A percentile compares a stretch with the other conserved stretches of the same genome.
These are phyloP conservation scores for Ectropis crepuscularia DNA, from an alignment of 2,888 invertebrate species.

Conservation along the genomic window DNA sequence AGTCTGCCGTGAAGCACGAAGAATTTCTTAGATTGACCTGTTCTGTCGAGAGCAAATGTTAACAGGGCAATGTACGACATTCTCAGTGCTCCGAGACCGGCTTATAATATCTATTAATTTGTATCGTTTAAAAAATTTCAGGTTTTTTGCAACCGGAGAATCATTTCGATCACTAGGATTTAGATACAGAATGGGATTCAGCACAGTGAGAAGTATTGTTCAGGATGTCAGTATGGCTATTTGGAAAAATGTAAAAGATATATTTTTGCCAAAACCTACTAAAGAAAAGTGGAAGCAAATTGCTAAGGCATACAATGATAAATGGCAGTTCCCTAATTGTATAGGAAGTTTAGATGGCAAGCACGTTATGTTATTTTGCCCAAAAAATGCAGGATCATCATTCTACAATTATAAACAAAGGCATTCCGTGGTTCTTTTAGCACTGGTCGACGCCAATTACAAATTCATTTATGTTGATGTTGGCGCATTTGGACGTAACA, in stretches of 20 bases:
- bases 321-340: neutral
- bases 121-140: neutral
- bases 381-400: too few species aligned
- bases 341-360: too few species aligned
- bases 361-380: too few species aligned
- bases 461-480: neutral
- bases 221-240: neutral
- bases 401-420: too few species aligned
- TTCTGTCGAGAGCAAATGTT: too few species aligned
- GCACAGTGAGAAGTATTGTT: neutral
- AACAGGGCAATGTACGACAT: too few species aligned
- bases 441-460: too few species aligned
- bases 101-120: neutral
- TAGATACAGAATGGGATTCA: neutral
- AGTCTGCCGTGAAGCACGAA: too few species aligned
- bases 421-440: too few species aligned
- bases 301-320: slow-evolving; percentile 1
- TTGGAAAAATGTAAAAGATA: too few species aligned
- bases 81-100: too few species aligned
- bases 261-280: neutral
- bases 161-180: neutral
- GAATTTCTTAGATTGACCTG: too few species aligned
- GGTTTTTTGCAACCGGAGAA: neutral
- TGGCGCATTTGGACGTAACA: slow-evolving; percentile 5
- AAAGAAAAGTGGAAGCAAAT: slow-evolving; percentile 10